Evolutionary conservation across 2,113 vertebrate genomes (phyloP), one percentile per base, ranked within the genome.

Genomic region (Entomyzon cyanotis): DNA sequence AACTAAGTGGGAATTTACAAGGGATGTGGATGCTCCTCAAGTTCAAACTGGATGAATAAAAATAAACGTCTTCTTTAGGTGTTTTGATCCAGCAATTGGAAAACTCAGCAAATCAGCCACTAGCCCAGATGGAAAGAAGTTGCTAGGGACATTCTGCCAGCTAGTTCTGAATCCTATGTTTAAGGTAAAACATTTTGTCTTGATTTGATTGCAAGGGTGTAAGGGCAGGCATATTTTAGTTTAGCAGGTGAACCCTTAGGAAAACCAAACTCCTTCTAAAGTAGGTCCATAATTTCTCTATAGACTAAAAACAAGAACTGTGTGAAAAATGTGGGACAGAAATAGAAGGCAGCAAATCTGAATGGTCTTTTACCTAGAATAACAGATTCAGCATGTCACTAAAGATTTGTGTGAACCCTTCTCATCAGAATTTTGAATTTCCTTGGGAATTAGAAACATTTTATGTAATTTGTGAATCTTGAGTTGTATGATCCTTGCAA

Each of bases 61-160:
- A 85, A 63, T 73, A 73, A 67, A 55, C 15, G 33, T 84, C 31
- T 15, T 69, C 60, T 74, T 35, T 58, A 95, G 83, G 41, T 97
- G 93, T 86, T 98, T 97, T 92, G 96, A 97, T 86, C 85, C 95
- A 76, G 86, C 95, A 70, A 56, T 39, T 94, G 96, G 96, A 55
- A 98, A 98, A 94, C 96, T 97, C 85, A 97, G 94, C 85, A 97
- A 97, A 94, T 87, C 90, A n/a, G 73, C 89, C 76, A 89, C 68
- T 15, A 96, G 73, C 44, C 92, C 95, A 35, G 91, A 95, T 20
- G 97, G 97, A 56, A 97, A 96, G 79, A 97, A 98, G 65, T 89
- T 98, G 33, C 96, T 97, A 39, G 95, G 96, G 27, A 96, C 94
- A 46, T 97, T 97, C 94, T 97, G 90, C 90, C 98, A 97, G 50